phyloP scores from a whole-genome alignment of 2,797 vertebrate genomes.

The Allobates femoralis region DNA sequence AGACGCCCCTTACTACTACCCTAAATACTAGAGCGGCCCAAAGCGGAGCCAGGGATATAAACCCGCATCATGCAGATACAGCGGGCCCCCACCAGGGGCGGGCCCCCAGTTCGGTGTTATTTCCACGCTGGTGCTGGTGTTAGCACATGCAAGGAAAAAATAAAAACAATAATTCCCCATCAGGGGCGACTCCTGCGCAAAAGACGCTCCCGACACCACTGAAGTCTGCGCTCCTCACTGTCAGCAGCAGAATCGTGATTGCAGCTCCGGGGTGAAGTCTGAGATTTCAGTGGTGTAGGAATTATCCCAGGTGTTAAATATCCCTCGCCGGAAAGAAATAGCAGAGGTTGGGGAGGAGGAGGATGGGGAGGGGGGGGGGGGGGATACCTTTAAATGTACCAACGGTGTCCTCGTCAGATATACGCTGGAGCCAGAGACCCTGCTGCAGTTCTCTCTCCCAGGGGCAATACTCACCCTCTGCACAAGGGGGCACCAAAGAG shows the following conservation, averaged over 20 bases:
- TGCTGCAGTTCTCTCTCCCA: constrained; percentile 92
- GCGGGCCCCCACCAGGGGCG: background rate
- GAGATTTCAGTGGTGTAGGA: constrained; percentile 36
- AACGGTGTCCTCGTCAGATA: constrained; percentile 88
- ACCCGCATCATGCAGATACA: background rate
- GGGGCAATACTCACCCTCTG: constrained; percentile 96
- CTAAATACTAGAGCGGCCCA: background rate
- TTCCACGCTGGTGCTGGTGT: background rate
- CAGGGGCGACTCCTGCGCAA: constrained; percentile 25
- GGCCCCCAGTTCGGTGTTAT: background rate
- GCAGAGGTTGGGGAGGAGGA: background rate
- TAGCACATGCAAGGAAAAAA: constrained; percentile 26
- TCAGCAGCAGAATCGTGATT: background rate
- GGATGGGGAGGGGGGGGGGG: constrained; percentile 29
- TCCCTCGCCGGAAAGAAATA: constrained; percentile 47
- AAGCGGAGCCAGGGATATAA: background rate
- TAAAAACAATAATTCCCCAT: background rate
- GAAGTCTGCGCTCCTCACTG: background rate
- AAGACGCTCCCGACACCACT: constrained; percentile 45
- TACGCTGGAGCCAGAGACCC: constrained; percentile 88
- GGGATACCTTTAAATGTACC: constrained; percentile 92
- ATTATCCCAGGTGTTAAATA: constrained; percentile 18
- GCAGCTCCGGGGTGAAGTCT: background rate
- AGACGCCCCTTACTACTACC: background rate
- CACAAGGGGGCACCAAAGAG: constrained; percentile 84